Evolutionary conservation across 2,113 vertebrate genomes (phyloP).

Genomic region (Chaetops frenatus): DNA sequence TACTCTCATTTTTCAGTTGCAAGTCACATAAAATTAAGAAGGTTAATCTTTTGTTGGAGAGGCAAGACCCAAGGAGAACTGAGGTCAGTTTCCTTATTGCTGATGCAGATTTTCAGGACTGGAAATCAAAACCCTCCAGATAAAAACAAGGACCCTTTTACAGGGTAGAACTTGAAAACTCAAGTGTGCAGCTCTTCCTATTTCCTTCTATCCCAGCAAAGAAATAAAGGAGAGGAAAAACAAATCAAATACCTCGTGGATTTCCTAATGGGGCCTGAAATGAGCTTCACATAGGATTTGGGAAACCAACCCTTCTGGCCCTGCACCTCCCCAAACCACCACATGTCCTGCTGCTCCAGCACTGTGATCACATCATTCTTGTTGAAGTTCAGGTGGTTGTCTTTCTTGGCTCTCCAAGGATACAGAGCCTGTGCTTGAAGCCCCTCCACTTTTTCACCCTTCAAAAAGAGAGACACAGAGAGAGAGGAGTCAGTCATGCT

Average conservation of each 20-base stretch:
- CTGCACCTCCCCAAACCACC: constrained; percentile 98
- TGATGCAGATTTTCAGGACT: not conserved
- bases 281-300: constrained; percentile 98
- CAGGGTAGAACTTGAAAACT: not conserved
- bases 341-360: constrained; percentile 99
- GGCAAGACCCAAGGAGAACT: not conserved
- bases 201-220: not conserved
- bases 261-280: constrained; percentile 88
- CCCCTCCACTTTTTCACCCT: constrained; percentile 98
- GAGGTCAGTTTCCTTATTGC: not conserved
- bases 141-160: not conserved
- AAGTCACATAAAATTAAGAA: not conserved
- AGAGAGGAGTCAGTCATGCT: not conserved
- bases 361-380: constrained; percentile 96
- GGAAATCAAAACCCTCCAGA: not conserved
- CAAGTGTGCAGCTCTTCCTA: not conserved
- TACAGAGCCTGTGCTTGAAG: constrained; percentile 96
- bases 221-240: not conserved
- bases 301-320: constrained; percentile 99
- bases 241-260: constrained; percentile 78
- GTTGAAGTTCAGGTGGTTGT: constrained; percentile 99
- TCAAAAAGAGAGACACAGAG: too few relatives aligned
- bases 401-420: constrained; percentile 97
- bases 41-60: not conserved
- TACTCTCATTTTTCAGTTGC: not conserved